A percentile compares a stretch with the other conserved stretches of the same genome.
These are phyloP conservation scores for Cyrtonyx montezumae DNA, from an alignment of 2,113 vertebrate genomes.

Conservation along the genomic window DNA sequence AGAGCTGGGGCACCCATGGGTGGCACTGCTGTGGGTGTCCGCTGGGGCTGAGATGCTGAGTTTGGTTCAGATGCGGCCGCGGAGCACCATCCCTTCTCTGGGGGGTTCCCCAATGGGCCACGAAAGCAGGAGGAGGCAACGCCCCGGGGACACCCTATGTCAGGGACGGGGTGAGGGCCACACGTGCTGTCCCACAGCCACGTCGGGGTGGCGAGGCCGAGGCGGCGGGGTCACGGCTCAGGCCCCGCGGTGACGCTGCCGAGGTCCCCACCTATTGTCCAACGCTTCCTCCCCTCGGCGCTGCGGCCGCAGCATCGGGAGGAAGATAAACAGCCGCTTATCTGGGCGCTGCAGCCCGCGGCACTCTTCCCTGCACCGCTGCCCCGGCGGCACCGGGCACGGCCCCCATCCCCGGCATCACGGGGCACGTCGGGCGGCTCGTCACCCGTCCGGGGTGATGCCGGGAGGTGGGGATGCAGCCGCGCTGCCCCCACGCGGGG, in stretches of 20 bases:
- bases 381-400: conserved; percentile 7
- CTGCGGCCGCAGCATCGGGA: conserved; percentile 81
- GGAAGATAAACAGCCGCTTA: conserved; percentile 94
- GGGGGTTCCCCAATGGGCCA: background rate
- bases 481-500: background rate
- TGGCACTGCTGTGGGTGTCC: background rate
- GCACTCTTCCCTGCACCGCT: conserved; percentile 74
- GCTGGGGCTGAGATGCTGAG: background rate
- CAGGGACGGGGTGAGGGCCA: background rate
- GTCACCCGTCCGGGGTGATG: background rate
- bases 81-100: background rate
- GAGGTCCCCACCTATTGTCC: conserved; percentile 85
- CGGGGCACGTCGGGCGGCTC: background rate
- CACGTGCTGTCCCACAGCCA: background rate
- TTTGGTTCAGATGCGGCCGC: background rate
- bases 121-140: accelerated
- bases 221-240: background rate
- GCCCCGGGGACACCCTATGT: background rate
- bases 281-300: conserved; percentile 78
- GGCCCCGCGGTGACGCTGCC: background rate
- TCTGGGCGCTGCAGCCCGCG: conserved; percentile 84
- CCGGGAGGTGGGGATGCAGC: accelerated
- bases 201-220: accelerated
- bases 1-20: accelerated
- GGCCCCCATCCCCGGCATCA: accelerated